Conservation (phyloP, 2,113 vertebrate genomes). For the Elgaria multicarinata region DNA sequence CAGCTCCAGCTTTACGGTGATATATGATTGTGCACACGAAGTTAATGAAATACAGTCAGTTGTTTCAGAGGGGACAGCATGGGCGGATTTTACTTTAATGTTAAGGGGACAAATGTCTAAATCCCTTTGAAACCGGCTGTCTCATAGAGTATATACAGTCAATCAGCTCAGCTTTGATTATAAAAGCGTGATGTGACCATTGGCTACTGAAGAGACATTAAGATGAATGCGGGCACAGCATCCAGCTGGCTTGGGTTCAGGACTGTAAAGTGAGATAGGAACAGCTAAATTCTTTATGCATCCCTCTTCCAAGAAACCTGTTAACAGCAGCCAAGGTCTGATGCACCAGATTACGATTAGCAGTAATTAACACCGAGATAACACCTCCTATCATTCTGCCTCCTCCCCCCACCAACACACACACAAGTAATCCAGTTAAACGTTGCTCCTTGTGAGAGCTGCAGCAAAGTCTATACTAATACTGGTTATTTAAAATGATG, state of each 20-base stretch:
- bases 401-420: rapidly evolving
- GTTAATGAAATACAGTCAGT: conserved; percentile 46
- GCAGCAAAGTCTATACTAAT: background rate
- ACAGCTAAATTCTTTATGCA: conserved; percentile 17
- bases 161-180: conserved; percentile 11
- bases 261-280: background rate
- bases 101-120: background rate
- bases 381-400: conserved; percentile 7
- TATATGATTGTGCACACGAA: background rate
- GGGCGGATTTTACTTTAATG: conserved; percentile 14
- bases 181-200: background rate
- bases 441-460: background rate
- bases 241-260: background rate
- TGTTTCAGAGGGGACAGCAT: conserved; percentile 33
- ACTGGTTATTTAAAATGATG: background rate
- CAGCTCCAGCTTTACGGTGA: conserved; percentile 48
- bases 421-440: background rate
- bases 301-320: conserved; percentile 5
- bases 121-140: conserved; percentile 43
- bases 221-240: background rate
- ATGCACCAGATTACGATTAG: background rate
- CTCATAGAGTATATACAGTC: conserved; percentile 17
- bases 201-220: background rate
- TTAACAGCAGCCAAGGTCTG: background rate
- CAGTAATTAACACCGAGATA: background rate